Percentiles rank a stretch among this genome's conserved stretches.
Conservation (phyloP, 2,113 vertebrate genomes). For the Pelecanus crispus region DNA sequence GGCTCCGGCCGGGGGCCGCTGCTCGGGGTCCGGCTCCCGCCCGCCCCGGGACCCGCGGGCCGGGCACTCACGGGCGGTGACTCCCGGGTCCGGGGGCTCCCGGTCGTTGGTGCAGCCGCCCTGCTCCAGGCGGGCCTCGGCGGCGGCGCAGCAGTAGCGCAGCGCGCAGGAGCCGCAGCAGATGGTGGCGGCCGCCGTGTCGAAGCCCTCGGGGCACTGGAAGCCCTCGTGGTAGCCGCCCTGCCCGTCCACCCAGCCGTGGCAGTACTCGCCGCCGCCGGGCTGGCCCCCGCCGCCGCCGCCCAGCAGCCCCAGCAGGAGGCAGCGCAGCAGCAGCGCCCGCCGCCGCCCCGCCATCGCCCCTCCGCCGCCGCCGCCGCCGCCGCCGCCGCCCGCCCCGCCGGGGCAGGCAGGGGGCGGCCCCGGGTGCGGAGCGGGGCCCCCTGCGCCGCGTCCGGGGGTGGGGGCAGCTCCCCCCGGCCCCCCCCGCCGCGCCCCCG, state of each 20-base stretch:
- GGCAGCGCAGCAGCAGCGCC: slow-evolving; percentile 72
- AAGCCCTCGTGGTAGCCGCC: slow-evolving; percentile 92
- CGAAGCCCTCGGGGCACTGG: slow-evolving; percentile 95
- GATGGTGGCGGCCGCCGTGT: slow-evolving; percentile 88
- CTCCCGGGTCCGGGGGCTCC: slow-evolving; percentile 77
- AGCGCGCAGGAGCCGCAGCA: slow-evolving; percentile 93
- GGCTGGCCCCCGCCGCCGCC: slow-evolving; percentile 74
- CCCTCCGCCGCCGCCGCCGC: not conserved
- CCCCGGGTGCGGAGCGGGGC: not conserved
- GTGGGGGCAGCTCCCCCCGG: not conserved
- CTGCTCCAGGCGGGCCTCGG: slow-evolving; percentile 89
- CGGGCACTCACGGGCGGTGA: slow-evolving; percentile 82
- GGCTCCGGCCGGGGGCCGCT: not conserved
- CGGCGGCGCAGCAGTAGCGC: slow-evolving; percentile 92
- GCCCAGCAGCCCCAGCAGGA: slow-evolving; percentile 81
- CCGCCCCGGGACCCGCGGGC: not conserved
- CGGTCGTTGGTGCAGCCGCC: slow-evolving; percentile 90
- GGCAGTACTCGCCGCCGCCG: slow-evolving; percentile 89
- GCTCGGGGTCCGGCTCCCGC: not conserved
- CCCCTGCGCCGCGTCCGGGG: not conserved
- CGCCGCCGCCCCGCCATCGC: not conserved
- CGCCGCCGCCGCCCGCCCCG: not conserved
- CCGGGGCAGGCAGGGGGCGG: not conserved
- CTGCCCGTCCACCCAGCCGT: slow-evolving; percentile 89
- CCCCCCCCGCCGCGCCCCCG: not conserved